A percentile compares a stretch with the other conserved stretches of the same genome.
These are phyloP conservation scores for Crotalus viridis DNA, from an alignment of 2,113 vertebrate genomes.

Conservation along the genomic window DNA sequence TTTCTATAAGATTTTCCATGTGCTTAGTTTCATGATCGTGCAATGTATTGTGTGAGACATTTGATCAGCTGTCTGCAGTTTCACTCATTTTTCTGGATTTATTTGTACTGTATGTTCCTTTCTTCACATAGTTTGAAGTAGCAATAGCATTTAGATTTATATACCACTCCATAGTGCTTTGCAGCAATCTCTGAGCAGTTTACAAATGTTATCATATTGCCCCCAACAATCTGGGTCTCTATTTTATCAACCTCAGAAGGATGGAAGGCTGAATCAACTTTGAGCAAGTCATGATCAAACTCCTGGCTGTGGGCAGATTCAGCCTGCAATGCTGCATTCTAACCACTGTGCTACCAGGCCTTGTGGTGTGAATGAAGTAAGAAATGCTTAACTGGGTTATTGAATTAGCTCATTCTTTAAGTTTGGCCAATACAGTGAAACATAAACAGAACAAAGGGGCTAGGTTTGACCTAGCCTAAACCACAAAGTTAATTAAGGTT, in stretches of 20 bases:
- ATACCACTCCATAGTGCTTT: background rate
- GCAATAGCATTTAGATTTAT: background rate
- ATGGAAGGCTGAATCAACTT: background rate
- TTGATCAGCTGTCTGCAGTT: background rate
- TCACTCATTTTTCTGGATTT: background rate
- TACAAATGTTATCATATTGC: background rate
- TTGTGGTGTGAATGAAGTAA: background rate
- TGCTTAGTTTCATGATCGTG: background rate
- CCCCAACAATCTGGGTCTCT: background rate
- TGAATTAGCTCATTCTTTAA: background rate
- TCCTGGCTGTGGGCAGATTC: background rate
- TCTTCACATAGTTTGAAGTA: background rate
- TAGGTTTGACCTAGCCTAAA: background rate
- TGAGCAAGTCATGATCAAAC: background rate
- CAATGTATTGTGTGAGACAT: background rate
- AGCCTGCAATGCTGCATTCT: background rate
- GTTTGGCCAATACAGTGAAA: background rate
- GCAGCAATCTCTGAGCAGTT: background rate
- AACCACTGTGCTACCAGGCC: background rate
- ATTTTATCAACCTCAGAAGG: background rate
- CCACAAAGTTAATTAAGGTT: background rate
- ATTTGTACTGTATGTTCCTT: background rate
- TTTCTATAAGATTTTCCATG: background rate
- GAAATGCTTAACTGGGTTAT: background rate
- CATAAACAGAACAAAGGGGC: background rate